Conservation (phyloP, 2,113 vertebrate genomes). For the Oenanthe melanoleuca region DNA sequence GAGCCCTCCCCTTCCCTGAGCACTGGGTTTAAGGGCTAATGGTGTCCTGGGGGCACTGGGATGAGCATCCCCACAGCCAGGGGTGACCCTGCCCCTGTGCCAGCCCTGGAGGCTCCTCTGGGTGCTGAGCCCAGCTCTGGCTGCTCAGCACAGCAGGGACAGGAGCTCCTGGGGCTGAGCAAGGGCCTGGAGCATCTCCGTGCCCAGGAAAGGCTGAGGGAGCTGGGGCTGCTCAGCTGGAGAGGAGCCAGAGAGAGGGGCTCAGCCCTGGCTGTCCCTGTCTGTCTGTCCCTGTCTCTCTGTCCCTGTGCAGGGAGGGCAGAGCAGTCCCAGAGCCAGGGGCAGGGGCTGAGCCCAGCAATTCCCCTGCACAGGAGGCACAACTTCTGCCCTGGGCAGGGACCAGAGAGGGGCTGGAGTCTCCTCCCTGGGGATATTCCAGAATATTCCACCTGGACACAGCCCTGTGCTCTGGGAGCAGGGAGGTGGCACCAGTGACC, state of each 20-base stretch:
- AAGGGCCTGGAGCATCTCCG: neutral
- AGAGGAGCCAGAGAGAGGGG: neutral
- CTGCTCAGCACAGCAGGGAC: neutral
- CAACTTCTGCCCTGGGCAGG: no score
- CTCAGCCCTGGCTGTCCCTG: no score
- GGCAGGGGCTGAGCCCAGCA: no score
- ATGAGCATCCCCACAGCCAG: neutral
- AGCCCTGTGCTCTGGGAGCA: neutral
- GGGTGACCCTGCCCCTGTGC: neutral
- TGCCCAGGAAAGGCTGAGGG: neutral
- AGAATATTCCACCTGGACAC: neutral
- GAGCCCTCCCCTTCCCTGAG: neutral
- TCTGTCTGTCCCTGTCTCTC: no score
- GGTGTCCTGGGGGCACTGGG: accelerated
- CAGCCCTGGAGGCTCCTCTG: neutral
- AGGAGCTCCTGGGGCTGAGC: neutral
- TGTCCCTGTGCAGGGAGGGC: no score
- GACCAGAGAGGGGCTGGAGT: no score
- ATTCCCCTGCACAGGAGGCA: no score
- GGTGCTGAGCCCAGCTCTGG: neutral
- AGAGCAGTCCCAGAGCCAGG: no score
- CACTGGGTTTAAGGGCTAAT: neutral
- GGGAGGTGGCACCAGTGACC: neutral
- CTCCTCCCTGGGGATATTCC: no score
- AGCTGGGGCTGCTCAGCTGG: no score